Conservation (phyloP, 2,797 vertebrate species). For the Smutsia gigantea region DNA sequence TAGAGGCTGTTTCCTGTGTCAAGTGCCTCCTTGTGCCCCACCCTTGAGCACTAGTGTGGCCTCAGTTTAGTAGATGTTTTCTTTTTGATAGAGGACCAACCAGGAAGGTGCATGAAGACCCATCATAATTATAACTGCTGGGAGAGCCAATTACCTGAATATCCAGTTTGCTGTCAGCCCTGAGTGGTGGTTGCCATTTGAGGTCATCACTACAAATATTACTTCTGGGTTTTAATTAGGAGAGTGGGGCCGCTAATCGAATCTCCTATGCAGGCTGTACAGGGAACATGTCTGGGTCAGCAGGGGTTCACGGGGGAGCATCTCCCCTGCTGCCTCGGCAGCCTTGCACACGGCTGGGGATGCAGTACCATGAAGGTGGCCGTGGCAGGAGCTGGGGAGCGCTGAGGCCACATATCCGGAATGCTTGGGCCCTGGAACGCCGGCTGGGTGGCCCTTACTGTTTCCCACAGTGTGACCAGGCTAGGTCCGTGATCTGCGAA, state of each 20-base stretch:
- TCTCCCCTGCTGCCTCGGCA: accelerated
- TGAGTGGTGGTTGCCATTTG: accelerated
- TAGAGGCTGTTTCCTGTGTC: neutral
- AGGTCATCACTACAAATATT: neutral
- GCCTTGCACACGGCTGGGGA: accelerated
- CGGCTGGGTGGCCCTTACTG: accelerated
- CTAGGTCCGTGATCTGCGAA: accelerated
- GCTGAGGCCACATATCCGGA: too few relatives aligned
- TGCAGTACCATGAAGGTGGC: accelerated
- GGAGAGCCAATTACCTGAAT: accelerated
- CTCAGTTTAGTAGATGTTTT: neutral
- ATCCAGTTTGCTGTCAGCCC: accelerated
- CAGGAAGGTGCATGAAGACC: too few relatives aligned
- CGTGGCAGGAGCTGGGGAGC: neutral
- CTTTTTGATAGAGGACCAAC: neutral
- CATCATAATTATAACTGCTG: accelerated
- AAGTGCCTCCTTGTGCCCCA: accelerated
- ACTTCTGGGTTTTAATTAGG: neutral
- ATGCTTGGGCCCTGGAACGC: too few relatives aligned
- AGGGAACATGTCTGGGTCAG: accelerated
- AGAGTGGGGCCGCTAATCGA: accelerated
- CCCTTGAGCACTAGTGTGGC: too few relatives aligned
- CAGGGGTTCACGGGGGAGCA: accelerated
- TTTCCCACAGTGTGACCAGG: too few relatives aligned
- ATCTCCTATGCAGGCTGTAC: too few relatives aligned